Evolutionary conservation across 37 sponge, comb jelly and placozoan genomes (phyloP).

Genomic region (Bolinopsis microptera): DNA sequence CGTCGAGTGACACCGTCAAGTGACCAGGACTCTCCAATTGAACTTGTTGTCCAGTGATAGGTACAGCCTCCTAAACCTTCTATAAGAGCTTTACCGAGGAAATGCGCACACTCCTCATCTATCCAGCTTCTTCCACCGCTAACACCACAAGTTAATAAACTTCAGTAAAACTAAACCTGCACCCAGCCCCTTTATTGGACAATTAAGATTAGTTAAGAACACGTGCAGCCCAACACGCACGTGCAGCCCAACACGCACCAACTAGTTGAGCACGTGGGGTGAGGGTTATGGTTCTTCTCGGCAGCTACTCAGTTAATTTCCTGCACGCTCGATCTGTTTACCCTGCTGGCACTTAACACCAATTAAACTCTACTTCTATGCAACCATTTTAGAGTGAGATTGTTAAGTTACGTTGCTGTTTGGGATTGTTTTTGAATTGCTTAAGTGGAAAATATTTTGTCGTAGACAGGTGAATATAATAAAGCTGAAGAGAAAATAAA

Average conservation of each 20-base stretch:
- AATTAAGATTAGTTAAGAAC: not conserved
- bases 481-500: no score
- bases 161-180: not conserved
- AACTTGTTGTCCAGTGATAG: no score
- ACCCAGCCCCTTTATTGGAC: not conserved
- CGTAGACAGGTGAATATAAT: no score
- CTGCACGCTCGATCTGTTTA: not conserved
- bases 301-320: not conserved
- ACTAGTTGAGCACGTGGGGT: not conserved
- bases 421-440: no score
- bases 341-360: not conserved
- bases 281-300: not conserved
- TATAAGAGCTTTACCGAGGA: no score
- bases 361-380: not conserved
- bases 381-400: not conserved
- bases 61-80: no score
- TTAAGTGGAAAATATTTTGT: no score
- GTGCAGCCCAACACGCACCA: not conserved
- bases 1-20: no score
- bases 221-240: no score
- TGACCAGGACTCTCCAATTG: no score
- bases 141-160: not conserved
- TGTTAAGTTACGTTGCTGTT: no score
- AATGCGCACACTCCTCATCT: no score
- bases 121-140: not conserved